phyloP scores from a whole-genome alignment of 2,888 invertebrate species.

The Nipponacmea schrenckii region DNA sequence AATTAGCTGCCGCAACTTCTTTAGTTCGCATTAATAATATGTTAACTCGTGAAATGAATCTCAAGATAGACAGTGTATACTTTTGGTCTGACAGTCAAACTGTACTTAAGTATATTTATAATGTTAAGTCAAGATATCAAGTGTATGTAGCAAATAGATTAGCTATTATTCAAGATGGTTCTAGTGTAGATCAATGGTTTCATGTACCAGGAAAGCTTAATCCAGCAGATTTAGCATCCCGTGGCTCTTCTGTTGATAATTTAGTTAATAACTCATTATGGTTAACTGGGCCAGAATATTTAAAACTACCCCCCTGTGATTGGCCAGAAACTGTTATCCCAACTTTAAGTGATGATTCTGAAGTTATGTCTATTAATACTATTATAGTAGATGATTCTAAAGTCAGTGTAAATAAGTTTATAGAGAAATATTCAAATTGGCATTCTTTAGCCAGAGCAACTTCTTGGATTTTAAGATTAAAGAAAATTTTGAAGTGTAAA shows the following conservation, averaged over 20 bases:
- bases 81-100: conserved; percentile 10
- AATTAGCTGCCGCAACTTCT: conserved; percentile 11
- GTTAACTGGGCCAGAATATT: neutral
- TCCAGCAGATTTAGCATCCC: conserved; percentile 9
- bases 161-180: neutral
- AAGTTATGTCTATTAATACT: too few relatives aligned
- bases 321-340: neutral
- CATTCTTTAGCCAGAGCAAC: too few relatives aligned
- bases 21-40: neutral
- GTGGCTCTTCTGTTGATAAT: neutral
- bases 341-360: too few relatives aligned
- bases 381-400: too few relatives aligned
- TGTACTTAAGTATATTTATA: conserved; percentile 6
- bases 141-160: conserved; percentile 13
- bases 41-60: neutral
- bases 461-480: too few relatives aligned
- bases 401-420: neutral
- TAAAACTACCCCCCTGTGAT: neutral
- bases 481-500: too few relatives aligned
- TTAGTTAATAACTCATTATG: neutral
- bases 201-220: neutral
- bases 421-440: too few relatives aligned
- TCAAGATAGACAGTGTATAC: neutral
- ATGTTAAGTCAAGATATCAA: conserved; percentile 1
- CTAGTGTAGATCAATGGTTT: neutral